Evolutionary conservation across 2,888 invertebrate species (phyloP).

Genomic region (Timema podura): DNA sequence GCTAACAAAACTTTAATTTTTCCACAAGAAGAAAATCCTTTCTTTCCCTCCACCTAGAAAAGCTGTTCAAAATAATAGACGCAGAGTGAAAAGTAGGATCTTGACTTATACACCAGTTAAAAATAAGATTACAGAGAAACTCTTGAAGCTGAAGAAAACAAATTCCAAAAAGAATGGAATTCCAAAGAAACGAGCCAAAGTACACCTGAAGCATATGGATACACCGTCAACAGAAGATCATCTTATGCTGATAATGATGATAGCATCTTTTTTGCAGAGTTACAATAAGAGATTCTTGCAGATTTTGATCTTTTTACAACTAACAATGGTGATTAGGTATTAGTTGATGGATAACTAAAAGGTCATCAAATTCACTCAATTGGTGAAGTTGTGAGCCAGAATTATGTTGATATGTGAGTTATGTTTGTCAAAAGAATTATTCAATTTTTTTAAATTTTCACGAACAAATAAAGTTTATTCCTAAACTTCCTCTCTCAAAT

Average conservation of each 20-base stretch:
- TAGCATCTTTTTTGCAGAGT: not conserved
- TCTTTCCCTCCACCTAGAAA: not conserved
- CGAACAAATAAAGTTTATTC: not conserved
- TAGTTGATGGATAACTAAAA: conserved; percentile 5
- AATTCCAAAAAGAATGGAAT: not conserved
- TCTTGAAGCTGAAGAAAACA: not conserved
- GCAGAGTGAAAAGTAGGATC: not conserved
- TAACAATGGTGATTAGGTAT: not conserved
- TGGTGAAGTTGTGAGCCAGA: conserved; percentile 5
- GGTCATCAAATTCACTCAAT: not conserved
- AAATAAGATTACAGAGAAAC: conserved; percentile 3
- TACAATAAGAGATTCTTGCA: not conserved
- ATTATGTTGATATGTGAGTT: not conserved
- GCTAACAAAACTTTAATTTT: not conserved
- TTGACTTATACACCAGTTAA: conserved; percentile 1
- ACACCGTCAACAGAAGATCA: not conserved
- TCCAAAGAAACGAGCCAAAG: not conserved
- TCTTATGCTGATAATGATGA: not conserved
- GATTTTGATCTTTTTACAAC: not conserved
- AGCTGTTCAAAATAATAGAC: not conserved
- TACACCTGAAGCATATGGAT: not conserved
- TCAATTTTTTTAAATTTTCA: not conserved
- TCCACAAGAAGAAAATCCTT: not conserved
- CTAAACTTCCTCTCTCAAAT: not conserved
- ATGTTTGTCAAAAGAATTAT: not conserved